Conservation (phyloP, 2,888 invertebrate species). For the Odontothrips loti region DNA sequence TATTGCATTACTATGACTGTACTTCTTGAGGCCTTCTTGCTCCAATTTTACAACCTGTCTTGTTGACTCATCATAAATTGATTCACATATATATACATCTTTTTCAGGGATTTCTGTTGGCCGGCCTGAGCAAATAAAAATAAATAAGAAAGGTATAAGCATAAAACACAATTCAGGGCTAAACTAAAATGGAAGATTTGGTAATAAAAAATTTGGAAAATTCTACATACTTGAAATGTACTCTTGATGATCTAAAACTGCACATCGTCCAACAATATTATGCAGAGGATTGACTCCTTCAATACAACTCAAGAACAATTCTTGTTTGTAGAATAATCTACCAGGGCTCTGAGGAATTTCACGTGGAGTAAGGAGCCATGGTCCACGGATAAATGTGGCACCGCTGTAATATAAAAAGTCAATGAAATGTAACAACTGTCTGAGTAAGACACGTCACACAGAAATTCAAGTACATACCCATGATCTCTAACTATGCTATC, state of each 20-base stretch:
- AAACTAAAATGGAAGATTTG: constrained; percentile 29
- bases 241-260: constrained; percentile 84
- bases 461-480: constrained; percentile 54
- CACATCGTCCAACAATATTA: constrained; percentile 86
- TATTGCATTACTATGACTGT: constrained; percentile 73
- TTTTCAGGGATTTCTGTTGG: constrained; percentile 90
- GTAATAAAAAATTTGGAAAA: constrained; percentile 25
- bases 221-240: constrained; percentile 70
- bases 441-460: not conserved
- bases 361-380: constrained; percentile 83
- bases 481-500: constrained; percentile 92
- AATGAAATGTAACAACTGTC: not conserved
- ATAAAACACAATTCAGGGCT: constrained; percentile 10
- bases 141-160: not conserved
- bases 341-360: constrained; percentile 79
- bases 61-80: constrained; percentile 83
- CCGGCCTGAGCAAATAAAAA: constrained; percentile 59
- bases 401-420: constrained; percentile 57
- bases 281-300: constrained; percentile 89
- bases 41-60: constrained; percentile 69
- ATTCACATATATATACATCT: constrained; percentile 90
- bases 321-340: constrained; percentile 86
- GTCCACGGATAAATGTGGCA: constrained; percentile 88
- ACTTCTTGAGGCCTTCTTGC: constrained; percentile 70
- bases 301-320: constrained; percentile 83